Percentiles rank a stretch among this genome's conserved stretches.
Evolutionary conservation across 2,797 vertebrate genomes (phyloP).

Genomic region (Phrynocephalus guinanensis): DNA sequence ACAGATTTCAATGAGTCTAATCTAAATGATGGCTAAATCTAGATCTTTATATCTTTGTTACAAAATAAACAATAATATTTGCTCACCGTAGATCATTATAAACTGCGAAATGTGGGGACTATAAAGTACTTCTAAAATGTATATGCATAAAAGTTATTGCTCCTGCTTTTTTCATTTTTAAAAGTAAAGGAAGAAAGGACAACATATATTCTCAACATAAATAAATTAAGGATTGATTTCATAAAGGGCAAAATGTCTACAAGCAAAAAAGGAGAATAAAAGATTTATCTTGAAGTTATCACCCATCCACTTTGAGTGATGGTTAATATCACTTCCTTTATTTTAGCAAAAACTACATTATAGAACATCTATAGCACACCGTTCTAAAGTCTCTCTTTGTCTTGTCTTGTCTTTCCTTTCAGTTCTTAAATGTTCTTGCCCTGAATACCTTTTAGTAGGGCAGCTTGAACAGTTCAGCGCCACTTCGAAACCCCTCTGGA

Average conservation of each 20-base stretch:
- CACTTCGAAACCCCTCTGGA: constrained; percentile 77
- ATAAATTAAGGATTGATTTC: constrained; percentile 67
- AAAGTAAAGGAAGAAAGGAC: constrained; percentile 51
- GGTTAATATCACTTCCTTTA: constrained; percentile 62
- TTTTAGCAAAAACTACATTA: constrained; percentile 38
- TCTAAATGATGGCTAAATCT: constrained; percentile 46
- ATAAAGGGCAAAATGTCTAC: constrained; percentile 65
- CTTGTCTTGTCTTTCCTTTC: constrained; percentile 63
- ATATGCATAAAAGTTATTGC: constrained; percentile 72
- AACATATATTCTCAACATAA: constrained; percentile 64
- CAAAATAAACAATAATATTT: constrained; percentile 61
- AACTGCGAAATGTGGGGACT: constrained; percentile 64
- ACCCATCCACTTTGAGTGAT: constrained; percentile 66
- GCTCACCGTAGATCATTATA: constrained; percentile 49
- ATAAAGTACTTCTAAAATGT: constrained; percentile 68
- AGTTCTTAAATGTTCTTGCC: constrained; percentile 65
- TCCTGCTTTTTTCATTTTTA: constrained; percentile 68
- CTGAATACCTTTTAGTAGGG: constrained; percentile 76
- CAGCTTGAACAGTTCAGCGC: constrained; percentile 75
- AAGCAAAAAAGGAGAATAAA: constrained; percentile 67
- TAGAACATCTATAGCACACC: constrained; percentile 46
- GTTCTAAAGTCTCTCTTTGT: constrained; percentile 42
- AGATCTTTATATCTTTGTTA: constrained; percentile 39
- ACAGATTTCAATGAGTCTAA: neutral
- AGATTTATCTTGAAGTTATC: constrained; percentile 62